Percentiles rank a stretch among this genome's conserved stretches.
Conservation (phyloP, 2,113 vertebrate species). For the Eurystomus gularis region DNA sequence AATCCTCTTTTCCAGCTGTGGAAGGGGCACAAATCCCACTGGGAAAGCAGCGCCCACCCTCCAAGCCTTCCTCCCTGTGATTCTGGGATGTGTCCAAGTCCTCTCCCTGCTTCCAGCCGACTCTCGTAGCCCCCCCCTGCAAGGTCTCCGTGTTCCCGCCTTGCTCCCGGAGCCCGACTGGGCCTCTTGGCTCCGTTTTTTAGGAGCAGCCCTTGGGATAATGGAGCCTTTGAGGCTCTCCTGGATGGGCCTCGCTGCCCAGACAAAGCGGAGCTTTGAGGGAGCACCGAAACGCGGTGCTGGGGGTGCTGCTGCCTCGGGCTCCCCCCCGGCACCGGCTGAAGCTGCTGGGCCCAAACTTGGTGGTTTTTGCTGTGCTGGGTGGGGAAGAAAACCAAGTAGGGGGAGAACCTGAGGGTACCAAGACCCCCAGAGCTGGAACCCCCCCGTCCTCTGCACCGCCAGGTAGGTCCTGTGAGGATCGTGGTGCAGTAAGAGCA, state of each 20-base stretch:
- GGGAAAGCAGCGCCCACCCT: neutral
- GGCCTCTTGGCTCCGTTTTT: neutral
- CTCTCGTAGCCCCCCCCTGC: neutral
- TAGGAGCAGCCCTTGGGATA: no score
- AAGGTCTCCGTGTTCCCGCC: neutral
- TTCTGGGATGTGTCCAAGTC: accelerated
- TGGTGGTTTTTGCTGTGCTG: neutral
- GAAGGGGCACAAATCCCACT: accelerated
- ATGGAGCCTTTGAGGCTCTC: neutral
- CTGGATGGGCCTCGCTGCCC: accelerated
- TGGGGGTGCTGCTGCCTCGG: neutral
- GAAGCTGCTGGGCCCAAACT: no score
- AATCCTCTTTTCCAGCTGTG: neutral
- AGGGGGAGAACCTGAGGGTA: no score
- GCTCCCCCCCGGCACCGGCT: neutral
- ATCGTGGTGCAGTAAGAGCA: no score
- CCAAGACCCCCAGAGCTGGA: no score
- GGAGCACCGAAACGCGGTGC: neutral
- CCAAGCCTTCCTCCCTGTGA: accelerated
- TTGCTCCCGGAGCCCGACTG: no score
- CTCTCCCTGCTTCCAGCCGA: neutral
- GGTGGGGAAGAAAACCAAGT: no score
- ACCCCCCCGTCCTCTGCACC: no score
- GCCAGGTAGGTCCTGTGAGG: no score
- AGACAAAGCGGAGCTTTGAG: neutral